Base-by-base conservation (phyloP, 2,113 vertebrate genomes). In the Notothenia coriiceps region DNA sequence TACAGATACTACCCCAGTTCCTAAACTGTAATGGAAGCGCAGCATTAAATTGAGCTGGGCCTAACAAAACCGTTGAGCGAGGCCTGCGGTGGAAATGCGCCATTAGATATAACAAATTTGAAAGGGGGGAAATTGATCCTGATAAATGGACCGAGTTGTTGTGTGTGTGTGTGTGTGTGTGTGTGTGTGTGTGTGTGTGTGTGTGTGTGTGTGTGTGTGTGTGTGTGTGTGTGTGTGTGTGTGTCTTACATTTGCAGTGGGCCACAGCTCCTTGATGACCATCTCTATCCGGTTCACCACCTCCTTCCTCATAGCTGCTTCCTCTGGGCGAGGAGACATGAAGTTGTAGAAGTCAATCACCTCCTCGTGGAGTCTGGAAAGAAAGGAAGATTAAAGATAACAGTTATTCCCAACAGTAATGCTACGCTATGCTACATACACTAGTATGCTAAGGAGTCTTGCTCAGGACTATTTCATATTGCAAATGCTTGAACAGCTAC, bases 271-370 rank as follows among this genome's bases (percentile, higher is more conserved):
- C 89, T 98, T 99, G 83, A 99, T 98, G 87, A 99, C 95, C 0
- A 89, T 96, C 92, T 99, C 97, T 89, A 99, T 99, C 80, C 98
- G 95, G 77, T 95, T 96, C 52, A 99, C 98, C 68, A 99, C 98
- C 91, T 99, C 98, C 83, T 96, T 96, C 83, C 98, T 97, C 98
- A 99, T 99, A 56, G 97, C 95, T 70, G 96, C 97, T 93, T 99
- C 98, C 89, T 98, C 98, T 5, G 96, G 96, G 84, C 97, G 95
- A 66, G 98, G 98, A 67, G 97, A 98, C 97, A 99, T 99, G 93
- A 98, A 99, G 91, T 98, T 96, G 92, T 99, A 99, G 89, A 99
- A 99, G 82, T 99, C 98, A 84, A 98, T 96, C 91, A 99, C 97
- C 94, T 99, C 98, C 91, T 99, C 97, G 50, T 99, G 98, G 15